A percentile compares a stretch with the other conserved stretches of the same genome.
Conservation (phyloP, 92 coral and sea anemone genomes). For the Porites divaricata region DNA sequence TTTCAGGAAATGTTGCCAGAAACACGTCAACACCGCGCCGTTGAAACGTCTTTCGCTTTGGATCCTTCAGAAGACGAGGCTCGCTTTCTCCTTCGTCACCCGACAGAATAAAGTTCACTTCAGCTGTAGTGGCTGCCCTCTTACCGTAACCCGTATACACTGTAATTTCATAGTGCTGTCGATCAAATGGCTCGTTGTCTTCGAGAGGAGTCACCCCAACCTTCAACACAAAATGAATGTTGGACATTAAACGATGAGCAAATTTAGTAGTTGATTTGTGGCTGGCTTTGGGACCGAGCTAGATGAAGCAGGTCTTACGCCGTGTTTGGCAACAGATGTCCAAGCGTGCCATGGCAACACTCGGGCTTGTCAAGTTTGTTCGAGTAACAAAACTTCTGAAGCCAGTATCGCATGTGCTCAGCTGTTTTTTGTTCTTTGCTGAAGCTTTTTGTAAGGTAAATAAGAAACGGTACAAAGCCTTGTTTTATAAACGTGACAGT, state of each 20-base stretch:
- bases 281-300: no score
- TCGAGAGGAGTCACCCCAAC: slow-evolving; percentile 91
- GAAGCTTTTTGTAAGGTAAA: no score
- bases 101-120: slow-evolving; percentile 77
- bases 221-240: slow-evolving; percentile 29
- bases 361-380: no score
- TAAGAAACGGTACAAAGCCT: no score
- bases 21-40: slow-evolving; percentile 88
- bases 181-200: slow-evolving; percentile 85
- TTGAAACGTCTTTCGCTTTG: slow-evolving; percentile 93
- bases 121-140: slow-evolving; percentile 85
- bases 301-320: no score
- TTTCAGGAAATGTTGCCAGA: slow-evolving; percentile 86
- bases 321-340: no score
- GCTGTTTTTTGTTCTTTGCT: no score
- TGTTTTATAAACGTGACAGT: no score
- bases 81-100: slow-evolving; percentile 90
- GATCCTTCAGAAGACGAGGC: slow-evolving; percentile 83
- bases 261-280: neutral
- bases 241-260: no score
- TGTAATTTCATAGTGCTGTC: slow-evolving; percentile 83
- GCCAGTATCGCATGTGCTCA: no score
- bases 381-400: no score
- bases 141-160: slow-evolving; percentile 90
- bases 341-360: no score